Base-by-base conservation (phyloP, 35 echinoderm and acorn worm species). In the Acanthaster planci region DNA sequence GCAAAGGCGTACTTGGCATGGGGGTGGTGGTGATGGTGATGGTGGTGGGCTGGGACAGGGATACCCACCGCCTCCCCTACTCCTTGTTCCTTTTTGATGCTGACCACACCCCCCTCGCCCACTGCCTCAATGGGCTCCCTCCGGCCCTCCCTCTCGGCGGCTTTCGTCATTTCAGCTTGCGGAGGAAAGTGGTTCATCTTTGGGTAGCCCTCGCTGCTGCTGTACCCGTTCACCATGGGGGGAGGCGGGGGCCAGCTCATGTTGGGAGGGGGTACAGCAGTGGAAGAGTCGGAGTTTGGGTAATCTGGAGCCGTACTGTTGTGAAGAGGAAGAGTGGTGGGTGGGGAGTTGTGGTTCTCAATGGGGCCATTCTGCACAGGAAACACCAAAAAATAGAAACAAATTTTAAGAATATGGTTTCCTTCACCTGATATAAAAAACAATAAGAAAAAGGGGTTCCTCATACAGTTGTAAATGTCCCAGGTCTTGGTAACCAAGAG, bases 1-100 rank as follows among this genome's bases (percentile, higher is more conserved):
- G 64, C 64, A 29, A 31, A 72, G 64, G 64, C 64, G 64, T 72
- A 72, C 29, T 72, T 72, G 26, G 64, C 64, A 72, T 72, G 64
- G 34, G 64, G 64, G 64, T 72, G 64, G 23, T 72, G 56, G 17
- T 59, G 64, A 72, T 72, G 64, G 9, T 31, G 64, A 31, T 26
- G 64, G 64, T 72, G 64, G 23, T 72, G 64, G 64, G 64, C 64
- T 8, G 64, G 64, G 8, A 72, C 64, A 5, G 64, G 64, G 64
- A 72, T 72, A 29, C 64, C 64, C 23, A 72, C 34, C 29, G 64
- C 10, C 64, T 72, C 64, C 64, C 30, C 64, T 6, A 47, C 4
- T 6, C 42, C 42, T 8, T 26, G 64, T 9, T 72, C 64, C 34
- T 72, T 72, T 26, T 72, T 72, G 42, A 47, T 47, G n/a, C n/a